Evolutionary conservation across 2,888 invertebrate species (phyloP), one percentile per base, ranked within the genome.

Genomic region (Meteorus colon): DNA sequence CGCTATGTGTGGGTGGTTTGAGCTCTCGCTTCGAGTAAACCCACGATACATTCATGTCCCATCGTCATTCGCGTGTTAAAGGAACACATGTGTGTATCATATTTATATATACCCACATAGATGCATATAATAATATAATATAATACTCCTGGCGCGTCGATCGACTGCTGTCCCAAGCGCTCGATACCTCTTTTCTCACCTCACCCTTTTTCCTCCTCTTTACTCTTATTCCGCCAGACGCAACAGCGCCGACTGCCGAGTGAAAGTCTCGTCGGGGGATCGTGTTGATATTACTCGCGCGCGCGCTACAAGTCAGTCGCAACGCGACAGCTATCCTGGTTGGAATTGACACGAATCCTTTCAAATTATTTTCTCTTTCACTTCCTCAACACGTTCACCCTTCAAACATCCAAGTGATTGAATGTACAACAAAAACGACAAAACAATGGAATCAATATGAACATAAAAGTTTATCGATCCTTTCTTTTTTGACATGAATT

Each of bases 301-400:
- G 55, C 55, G n/a, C 55, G 55, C 55, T 24, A 19, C 55, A 55
- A 82, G 77, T 79, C 81, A 82, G 81, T 82, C 80, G 78, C 76
- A 69, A 68, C 79, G 81, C 81, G 82, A 81, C 79, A 79, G 80
- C 78, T 79, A 78, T 76, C 76, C 79, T 70, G 78, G 74, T 34
- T 76, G 63, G 70, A 75, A 75, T 73, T 72, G 27, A 48, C 48
- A 48, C 48, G 48, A 48, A 48, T 63, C 34, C n/a, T 5, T 31
- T 63, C 8, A 63, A 34, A 34, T 34, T 31, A 34, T 63, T 31
- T 29, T 29, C 10, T 34, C 6, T 63, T 63, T 63, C 4, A 63
- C 27, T 29, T 27, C 14, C 24, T 29, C 12, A 8, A 41, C 41
- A 41, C 41, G 8, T 12, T 12, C 8, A 12, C 12, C 41, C 41